Percentiles rank a stretch among this genome's conserved stretches.
phyloP scores from a whole-genome alignment of 2,113 vertebrate species.

The Hemichromis elongatus region DNA sequence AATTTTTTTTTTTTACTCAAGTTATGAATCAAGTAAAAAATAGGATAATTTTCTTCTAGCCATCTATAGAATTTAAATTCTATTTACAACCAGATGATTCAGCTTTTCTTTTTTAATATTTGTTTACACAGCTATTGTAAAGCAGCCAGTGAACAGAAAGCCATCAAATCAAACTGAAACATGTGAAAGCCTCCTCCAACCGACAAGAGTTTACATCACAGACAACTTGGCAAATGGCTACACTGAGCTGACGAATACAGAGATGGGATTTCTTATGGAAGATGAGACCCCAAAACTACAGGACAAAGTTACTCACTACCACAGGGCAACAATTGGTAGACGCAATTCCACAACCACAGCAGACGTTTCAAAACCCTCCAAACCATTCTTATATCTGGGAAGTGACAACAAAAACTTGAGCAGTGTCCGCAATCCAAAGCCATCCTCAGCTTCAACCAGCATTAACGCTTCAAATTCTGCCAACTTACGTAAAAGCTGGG shows the following conservation, averaged over 20 bases:
- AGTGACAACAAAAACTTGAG: too few species aligned
- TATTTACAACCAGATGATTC: background rate
- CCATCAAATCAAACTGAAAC: background rate
- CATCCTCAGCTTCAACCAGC: too few species aligned
- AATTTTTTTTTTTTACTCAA: background rate
- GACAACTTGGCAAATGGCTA: background rate
- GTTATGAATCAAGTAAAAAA: background rate
- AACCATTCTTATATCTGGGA: too few species aligned
- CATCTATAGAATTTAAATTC: background rate
- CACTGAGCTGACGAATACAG: fast-evolving
- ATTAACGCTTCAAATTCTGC: too few species aligned
- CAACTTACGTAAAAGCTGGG: too few species aligned
- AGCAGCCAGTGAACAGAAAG: background rate
- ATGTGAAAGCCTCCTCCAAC: background rate
- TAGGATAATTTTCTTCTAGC: background rate
- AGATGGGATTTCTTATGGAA: background rate
- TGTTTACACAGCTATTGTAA: background rate
- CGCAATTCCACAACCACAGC: background rate
- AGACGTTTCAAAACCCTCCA: too few species aligned
- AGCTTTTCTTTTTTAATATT: background rate
- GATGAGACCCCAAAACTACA: background rate
- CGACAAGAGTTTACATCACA: background rate
- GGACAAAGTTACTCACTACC: background rate
- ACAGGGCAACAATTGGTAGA: background rate
- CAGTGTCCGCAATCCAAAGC: too few species aligned